Evolutionary conservation across 2,888 invertebrate species (phyloP).

Genomic region (Phengaris alcon): DNA sequence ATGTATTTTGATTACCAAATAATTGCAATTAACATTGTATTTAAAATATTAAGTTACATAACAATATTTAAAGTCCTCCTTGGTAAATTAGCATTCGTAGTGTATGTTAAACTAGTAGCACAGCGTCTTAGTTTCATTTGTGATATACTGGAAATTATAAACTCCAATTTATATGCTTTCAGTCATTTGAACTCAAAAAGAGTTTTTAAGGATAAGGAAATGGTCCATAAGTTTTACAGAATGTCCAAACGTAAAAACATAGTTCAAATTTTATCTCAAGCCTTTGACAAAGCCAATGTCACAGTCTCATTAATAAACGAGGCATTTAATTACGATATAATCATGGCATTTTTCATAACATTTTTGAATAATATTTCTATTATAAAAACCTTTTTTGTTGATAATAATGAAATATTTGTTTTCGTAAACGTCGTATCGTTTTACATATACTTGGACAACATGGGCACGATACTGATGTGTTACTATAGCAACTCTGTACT

Average conservation of each 20-base stretch:
- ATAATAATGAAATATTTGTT: neutral
- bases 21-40: neutral
- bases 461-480: neutral
- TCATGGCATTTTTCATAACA: neutral
- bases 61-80: neutral
- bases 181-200: neutral
- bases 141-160: neutral
- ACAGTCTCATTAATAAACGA: neutral
- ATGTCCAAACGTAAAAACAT: neutral
- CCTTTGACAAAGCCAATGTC: neutral
- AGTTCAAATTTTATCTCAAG: neutral
- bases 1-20: neutral
- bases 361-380: neutral
- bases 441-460: neutral
- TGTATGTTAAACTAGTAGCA: neutral
- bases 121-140: neutral
- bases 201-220: neutral
- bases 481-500: neutral
- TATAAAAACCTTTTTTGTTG: neutral
- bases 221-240: neutral
- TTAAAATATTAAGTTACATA: neutral
- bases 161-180: neutral
- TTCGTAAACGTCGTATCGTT: neutral
- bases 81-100: neutral
- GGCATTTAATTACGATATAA: neutral